phyloP scores from a whole-genome alignment of 1,140 invertebrate genomes.

The Wiebesia pumilae region DNA sequence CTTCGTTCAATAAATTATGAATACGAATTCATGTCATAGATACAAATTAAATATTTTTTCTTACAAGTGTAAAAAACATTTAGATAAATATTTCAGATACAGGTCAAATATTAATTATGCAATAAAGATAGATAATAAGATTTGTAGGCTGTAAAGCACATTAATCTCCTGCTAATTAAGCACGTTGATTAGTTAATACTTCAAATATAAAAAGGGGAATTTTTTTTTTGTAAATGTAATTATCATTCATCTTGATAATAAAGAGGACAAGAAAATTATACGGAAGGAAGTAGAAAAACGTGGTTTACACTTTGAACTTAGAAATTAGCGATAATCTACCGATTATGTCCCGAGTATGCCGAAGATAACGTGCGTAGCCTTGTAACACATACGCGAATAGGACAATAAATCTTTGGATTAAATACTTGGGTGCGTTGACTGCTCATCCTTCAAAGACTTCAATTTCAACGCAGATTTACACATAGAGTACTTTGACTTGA shows the following conservation, averaged over 20 bases:
- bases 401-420: slow-evolving; percentile 70
- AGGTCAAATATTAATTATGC: not conserved
- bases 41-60: not conserved
- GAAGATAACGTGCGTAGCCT: slow-evolving; percentile 59
- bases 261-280: not conserved
- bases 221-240: not conserved
- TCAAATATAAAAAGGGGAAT: not conserved
- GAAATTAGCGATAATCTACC: slow-evolving; percentile 25
- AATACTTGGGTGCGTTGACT: slow-evolving; percentile 37
- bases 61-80: not conserved
- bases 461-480: slow-evolving; percentile 62
- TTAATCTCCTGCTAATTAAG: not conserved
- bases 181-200: not conserved
- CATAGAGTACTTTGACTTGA: slow-evolving; percentile 11
- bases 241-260: slow-evolving; percentile 20
- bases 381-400: slow-evolving; percentile 73
- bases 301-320: not conserved
- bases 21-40: not conserved
- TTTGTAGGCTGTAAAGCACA: too few species aligned
- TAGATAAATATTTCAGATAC: not conserved
- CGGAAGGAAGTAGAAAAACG: slow-evolving; percentile 32
- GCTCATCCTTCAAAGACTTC: slow-evolving; percentile 67
- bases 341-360: slow-evolving; percentile 11
- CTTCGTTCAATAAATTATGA: not conserved
- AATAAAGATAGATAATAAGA: not conserved